These are phyloP conservation scores for Athalia cordata DNA, from an alignment of 2,888 invertebrate genomes.

Conservation along the genomic window DNA sequence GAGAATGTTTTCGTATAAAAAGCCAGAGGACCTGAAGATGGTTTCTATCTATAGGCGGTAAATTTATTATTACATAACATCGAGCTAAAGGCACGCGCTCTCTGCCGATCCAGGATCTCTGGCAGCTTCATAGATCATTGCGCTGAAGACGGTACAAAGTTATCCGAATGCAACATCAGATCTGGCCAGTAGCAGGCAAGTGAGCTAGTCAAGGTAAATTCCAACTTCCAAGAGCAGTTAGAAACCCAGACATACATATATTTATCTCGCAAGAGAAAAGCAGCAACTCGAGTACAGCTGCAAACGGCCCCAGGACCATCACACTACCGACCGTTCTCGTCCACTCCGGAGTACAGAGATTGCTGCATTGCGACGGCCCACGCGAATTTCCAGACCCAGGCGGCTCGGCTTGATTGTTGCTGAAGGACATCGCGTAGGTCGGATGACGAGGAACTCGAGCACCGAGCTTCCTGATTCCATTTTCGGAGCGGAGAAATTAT, in stretches of 20 bases:
- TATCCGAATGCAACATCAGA: constrained; percentile 49
- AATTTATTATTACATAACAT: constrained; percentile 57
- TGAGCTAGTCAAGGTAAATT: constrained; percentile 49
- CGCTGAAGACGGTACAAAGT: constrained; percentile 43
- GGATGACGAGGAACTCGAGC: constrained; percentile 34
- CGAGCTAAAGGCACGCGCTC: constrained; percentile 50
- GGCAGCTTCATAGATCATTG: constrained; percentile 54
- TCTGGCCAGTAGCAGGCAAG: constrained; percentile 46
- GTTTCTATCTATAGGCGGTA: constrained; percentile 35
- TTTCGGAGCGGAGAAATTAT: constrained; percentile 28
- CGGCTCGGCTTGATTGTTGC: constrained; percentile 26
- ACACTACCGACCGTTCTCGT: not conserved
- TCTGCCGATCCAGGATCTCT: constrained; percentile 54
- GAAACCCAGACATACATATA: constrained; percentile 43
- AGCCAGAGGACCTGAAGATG: too few species aligned
- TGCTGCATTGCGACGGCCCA: constrained; percentile 31
- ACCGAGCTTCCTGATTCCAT: constrained; percentile 38
- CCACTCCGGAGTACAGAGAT: constrained; percentile 10
- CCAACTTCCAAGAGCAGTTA: constrained; percentile 16
- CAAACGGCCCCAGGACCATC: not conserved
- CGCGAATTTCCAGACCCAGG: constrained; percentile 27
- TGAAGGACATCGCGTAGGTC: constrained; percentile 44
- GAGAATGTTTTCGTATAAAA: too few species aligned
- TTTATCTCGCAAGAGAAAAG: constrained; percentile 51
- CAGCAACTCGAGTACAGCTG: not conserved